Evolutionary conservation across 1,140 invertebrate species (phyloP), one percentile per base, ranked within the genome.

Genomic region (Stratiolaelaps scimitus): DNA sequence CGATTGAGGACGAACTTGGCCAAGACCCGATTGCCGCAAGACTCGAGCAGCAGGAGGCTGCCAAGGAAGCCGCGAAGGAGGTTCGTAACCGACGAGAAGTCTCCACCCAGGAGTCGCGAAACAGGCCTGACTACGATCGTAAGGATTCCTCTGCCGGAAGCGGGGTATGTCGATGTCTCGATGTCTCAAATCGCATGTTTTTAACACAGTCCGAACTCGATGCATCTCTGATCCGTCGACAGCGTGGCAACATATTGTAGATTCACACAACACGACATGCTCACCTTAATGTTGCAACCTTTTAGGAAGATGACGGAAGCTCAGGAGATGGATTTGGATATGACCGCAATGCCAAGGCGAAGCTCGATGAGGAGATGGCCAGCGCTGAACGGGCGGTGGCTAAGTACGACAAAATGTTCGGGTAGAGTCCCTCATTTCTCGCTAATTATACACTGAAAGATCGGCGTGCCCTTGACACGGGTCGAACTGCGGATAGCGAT

Each of bases 391-490:
- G 53, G 26, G 53, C 53, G 26, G 53, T 60, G 17, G 53, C 53
- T 2, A 60, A 60, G 53, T 60, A 60, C 53, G 53, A 60, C 34
- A 60, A 60, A 34, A 60, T 60, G 53, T 60, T 60, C 23, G 53
- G 23, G 53, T 60, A 60, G 53, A 60, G 47, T 48, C 26, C 26
- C 53, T 40, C 34, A 40, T 10, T 40, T 40, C 34, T n/a, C n/a
- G n/a, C n/a, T n/a, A n/a, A 40, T 40, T 40, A 40, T 40, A n/a
- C n/a, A n/a, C n/a, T n/a, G n/a, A n/a, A n/a, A n/a, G n/a, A n/a
- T n/a, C n/a, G n/a, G n/a, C n/a, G n/a, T n/a, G n/a, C n/a, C n/a
- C n/a, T n/a, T n/a, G n/a, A n/a, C n/a, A n/a, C n/a, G n/a, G n/a
- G n/a, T n/a, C n/a, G n/a, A n/a, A n/a, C n/a, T n/a, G n/a, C n/a